phyloP scores from a whole-genome alignment of 2,797 vertebrate species.

The Sciurus vulgaris region DNA sequence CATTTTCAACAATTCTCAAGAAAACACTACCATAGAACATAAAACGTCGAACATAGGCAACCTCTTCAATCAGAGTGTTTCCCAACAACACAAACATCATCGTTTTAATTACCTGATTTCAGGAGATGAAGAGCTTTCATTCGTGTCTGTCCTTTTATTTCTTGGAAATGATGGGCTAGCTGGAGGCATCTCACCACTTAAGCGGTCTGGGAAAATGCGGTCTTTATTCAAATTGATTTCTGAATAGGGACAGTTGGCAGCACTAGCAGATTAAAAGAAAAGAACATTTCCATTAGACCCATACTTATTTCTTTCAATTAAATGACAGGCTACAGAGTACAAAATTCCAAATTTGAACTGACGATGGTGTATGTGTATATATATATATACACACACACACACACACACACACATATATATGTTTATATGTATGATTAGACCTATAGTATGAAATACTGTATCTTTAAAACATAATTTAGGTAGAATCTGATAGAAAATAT shows the following conservation, averaged over 20 bases:
- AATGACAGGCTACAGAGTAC: neutral
- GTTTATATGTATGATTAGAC: neutral
- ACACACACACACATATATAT: neutral
- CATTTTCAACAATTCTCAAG: slow-evolving; percentile 3
- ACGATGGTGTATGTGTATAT: neutral
- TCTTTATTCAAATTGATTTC: slow-evolving; percentile 93
- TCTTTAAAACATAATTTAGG: slow-evolving; percentile 54
- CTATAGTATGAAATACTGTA: neutral
- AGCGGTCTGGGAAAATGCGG: slow-evolving; percentile 90
- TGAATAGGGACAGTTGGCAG: slow-evolving; percentile 92
- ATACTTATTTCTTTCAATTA: slow-evolving; percentile 49
- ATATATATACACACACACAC: too few relatives aligned
- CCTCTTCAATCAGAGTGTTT: neutral
- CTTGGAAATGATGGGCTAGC: slow-evolving; percentile 85
- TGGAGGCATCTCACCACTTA: slow-evolving; percentile 90
- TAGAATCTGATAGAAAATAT: neutral
- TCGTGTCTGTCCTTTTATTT: slow-evolving; percentile 87
- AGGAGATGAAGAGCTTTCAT: slow-evolving; percentile 85
- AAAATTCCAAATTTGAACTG: slow-evolving; percentile 56
- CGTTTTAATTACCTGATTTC: slow-evolving; percentile 88
- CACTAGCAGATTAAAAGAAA: slow-evolving; percentile 86
- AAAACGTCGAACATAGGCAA: neutral
- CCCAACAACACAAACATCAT: neutral
- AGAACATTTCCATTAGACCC: slow-evolving; percentile 72
- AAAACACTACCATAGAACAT: neutral